Evolutionary conservation across 2,797 vertebrate species (phyloP).

Genomic region (Aeoliscus strigatus): DNA sequence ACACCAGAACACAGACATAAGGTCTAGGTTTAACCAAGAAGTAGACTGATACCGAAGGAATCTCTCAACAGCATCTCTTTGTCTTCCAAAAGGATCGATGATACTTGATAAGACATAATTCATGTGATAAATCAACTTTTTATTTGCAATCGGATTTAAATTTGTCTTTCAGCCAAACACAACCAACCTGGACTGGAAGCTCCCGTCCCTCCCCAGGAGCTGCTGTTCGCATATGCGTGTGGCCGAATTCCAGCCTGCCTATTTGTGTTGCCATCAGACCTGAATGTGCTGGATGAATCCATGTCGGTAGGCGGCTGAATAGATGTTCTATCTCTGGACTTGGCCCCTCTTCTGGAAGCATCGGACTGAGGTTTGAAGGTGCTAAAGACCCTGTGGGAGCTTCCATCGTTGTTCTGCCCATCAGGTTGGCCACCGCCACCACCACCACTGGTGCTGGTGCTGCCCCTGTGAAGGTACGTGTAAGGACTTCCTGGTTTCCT

Average conservation of each 20-base stretch:
- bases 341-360: conserved; percentile 58
- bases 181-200: conserved; percentile 64
- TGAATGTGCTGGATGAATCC: conserved; percentile 66
- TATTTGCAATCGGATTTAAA: too few relatives aligned
- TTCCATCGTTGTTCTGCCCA: conserved; percentile 58
- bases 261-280: conserved; percentile 54
- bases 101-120: background rate
- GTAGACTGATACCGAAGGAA: background rate
- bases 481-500: conserved; percentile 31
- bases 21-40: background rate
- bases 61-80: background rate
- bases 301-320: conserved; percentile 45
- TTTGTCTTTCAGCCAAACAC: background rate
- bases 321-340: conserved; percentile 46
- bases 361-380: conserved; percentile 70
- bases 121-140: too few relatives aligned
- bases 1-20: too few relatives aligned
- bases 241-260: conserved; percentile 46
- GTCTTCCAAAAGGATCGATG: background rate
- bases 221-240: conserved; percentile 27
- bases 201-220: conserved; percentile 49
- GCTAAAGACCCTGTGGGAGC: conserved; percentile 53
- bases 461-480: conserved; percentile 48
- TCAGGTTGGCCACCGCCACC: conserved; percentile 22
- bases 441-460: conserved; percentile 7